Conservation (phyloP, 2,797 vertebrate genomes). For the Carcharodon carcharias region DNA sequence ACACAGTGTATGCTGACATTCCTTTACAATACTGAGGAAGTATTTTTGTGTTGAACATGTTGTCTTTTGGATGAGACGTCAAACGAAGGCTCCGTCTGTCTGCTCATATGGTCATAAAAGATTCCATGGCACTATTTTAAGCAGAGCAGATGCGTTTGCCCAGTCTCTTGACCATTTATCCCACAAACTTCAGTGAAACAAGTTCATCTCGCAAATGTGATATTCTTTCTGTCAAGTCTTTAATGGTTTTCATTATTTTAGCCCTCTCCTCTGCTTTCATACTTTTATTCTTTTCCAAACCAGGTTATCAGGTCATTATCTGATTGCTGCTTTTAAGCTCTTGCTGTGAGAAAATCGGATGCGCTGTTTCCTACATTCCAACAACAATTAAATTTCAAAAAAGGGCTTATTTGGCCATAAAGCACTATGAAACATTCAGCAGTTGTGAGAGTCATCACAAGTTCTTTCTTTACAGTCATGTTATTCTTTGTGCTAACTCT, state of each 20-base stretch:
- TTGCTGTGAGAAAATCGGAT: not conserved
- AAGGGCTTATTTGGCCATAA: not conserved
- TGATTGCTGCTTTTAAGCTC: not conserved
- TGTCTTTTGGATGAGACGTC: not conserved
- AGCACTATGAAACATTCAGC: not conserved
- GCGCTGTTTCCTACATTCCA: not conserved
- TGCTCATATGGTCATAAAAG: not conserved
- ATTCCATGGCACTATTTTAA: not conserved
- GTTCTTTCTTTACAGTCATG: not conserved
- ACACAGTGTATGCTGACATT: not conserved
- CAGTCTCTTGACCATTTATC: not conserved
- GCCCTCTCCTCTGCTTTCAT: constrained; percentile 91
- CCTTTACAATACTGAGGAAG: not conserved
- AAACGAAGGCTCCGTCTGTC: not conserved
- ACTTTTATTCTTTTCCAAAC: constrained; percentile 82
- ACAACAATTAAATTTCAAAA: not conserved
- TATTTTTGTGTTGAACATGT: not conserved
- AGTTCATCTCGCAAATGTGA: constrained; percentile 87
- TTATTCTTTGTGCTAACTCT: not conserved
- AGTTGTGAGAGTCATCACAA: not conserved
- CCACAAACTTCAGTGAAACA: not conserved
- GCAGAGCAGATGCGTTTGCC: not conserved
- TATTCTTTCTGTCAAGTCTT: constrained; percentile 88
- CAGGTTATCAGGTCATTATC: not conserved
- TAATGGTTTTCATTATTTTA: constrained; percentile 93